A percentile compares a stretch with the other conserved stretches of the same genome.
Evolutionary conservation across 2,888 invertebrate species (phyloP).

Genomic region (Epicampocera succincta): DNA sequence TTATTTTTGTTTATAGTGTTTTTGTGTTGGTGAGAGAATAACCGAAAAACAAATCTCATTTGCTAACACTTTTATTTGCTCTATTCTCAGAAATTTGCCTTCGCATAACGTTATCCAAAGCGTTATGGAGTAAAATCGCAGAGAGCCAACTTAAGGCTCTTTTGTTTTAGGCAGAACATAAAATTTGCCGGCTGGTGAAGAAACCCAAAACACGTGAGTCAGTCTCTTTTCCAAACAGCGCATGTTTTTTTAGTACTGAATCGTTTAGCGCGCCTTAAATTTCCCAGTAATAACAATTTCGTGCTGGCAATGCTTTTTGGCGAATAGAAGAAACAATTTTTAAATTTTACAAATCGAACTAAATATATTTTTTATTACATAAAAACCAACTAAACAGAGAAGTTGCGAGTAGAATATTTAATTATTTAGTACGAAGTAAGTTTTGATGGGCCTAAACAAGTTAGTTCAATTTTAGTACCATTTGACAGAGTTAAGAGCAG

Average conservation of each 20-base stretch:
- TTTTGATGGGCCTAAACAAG: no score
- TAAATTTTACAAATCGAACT: no score
- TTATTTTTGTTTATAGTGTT: not conserved
- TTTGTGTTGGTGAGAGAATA: not conserved
- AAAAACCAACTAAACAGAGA: no score
- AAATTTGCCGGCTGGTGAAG: slow-evolving; percentile 27
- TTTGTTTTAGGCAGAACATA: not conserved
- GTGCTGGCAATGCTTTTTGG: slow-evolving; percentile 50
- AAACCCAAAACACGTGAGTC: slow-evolving; percentile 51
- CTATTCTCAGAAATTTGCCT: not conserved
- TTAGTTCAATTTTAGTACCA: no score
- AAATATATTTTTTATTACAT: no score
- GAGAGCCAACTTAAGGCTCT: slow-evolving; percentile 10
- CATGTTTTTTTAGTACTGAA: slow-evolving; percentile 61
- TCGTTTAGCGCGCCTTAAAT: slow-evolving; percentile 18
- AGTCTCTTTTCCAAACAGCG: slow-evolving; percentile 8
- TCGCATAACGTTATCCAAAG: slow-evolving; percentile 48
- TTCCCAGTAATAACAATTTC: not conserved
- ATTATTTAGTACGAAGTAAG: no score
- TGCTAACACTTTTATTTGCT: slow-evolving; percentile 3
- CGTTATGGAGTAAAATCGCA: slow-evolving; percentile 13
- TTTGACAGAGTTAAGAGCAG: no score
- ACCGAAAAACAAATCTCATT: slow-evolving; percentile 6
- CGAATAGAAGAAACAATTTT: not conserved
- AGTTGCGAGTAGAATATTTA: no score